Evolutionary conservation across 1,140 invertebrate species (phyloP).

Genomic region (Scaptomyza hsui): DNA sequence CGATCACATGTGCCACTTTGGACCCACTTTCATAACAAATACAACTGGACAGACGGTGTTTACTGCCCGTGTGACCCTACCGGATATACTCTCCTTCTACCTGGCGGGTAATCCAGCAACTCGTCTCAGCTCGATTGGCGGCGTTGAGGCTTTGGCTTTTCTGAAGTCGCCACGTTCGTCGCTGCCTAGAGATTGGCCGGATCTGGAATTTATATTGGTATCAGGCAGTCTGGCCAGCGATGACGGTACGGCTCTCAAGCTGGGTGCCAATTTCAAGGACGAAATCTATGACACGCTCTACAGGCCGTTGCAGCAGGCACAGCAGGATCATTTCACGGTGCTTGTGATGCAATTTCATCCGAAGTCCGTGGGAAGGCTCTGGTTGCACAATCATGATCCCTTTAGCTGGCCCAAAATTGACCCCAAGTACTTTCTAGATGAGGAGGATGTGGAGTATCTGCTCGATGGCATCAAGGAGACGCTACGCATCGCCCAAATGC

Average conservation of each 20-base stretch:
- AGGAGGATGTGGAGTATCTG: constrained; percentile 88
- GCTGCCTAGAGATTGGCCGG: constrained; percentile 85
- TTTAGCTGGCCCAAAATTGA: constrained; percentile 89
- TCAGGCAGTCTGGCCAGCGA: constrained; percentile 87
- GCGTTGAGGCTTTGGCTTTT: constrained; percentile 88
- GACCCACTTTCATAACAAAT: constrained; percentile 86
- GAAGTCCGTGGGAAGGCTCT: constrained; percentile 89
- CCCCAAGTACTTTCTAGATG: constrained; percentile 89
- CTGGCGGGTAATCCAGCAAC: constrained; percentile 85
- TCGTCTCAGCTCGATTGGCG: constrained; percentile 84
- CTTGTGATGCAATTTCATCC: constrained; percentile 90
- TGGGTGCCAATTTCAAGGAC: constrained; percentile 85
- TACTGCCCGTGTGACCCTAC: constrained; percentile 66
- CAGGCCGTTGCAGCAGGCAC: constrained; percentile 85
- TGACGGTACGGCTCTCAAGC: constrained; percentile 86
- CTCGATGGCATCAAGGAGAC: constrained; percentile 88
- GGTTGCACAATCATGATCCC: constrained; percentile 89
- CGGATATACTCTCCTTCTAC: constrained; percentile 84
- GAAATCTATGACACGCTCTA: constrained; percentile 86
- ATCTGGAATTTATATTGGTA: constrained; percentile 87
- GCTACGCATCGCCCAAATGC: constrained; percentile 86
- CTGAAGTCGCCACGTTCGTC: constrained; percentile 86
- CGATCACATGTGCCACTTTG: constrained; percentile 90
- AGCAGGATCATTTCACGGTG: constrained; percentile 87
- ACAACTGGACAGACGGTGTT: constrained; percentile 77